These are phyloP conservation scores for Drosophila nigrodunni DNA, from an alignment of 1,140 invertebrate genomes.

Conservation along the genomic window DNA sequence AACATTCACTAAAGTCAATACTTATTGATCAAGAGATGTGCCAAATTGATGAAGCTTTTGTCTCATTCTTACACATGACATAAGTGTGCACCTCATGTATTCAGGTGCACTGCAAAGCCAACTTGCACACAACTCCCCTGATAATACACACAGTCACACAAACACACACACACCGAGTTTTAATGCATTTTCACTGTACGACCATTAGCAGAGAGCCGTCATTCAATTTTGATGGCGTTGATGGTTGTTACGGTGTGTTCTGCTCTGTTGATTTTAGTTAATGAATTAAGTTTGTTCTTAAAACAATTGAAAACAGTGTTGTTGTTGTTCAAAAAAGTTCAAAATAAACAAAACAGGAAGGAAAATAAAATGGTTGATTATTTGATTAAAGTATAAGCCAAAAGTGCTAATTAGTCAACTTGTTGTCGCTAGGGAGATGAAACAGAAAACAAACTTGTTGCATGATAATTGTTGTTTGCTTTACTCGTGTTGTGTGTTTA, in stretches of 20 bases:
- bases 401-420: conserved; percentile 20
- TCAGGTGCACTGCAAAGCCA: conserved; percentile 26
- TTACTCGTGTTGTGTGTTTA: too few relatives aligned
- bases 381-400: conserved; percentile 18
- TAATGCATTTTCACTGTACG: conserved; percentile 67
- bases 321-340: background rate
- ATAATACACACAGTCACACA: background rate
- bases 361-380: conserved; percentile 9
- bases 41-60: background rate
- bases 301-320: conserved; percentile 21
- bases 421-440: background rate
- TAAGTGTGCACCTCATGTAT: background rate
- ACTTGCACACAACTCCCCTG: conserved; percentile 12
- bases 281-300: conserved; percentile 69
- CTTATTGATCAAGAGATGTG: background rate
- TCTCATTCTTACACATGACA: background rate
- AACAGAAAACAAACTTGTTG: background rate
- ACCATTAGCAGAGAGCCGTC: conserved; percentile 1
- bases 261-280: conserved; percentile 59
- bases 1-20: too few relatives aligned
- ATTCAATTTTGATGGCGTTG: background rate
- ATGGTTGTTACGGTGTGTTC: background rate
- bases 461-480: background rate
- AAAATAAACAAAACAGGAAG: conserved; percentile 11
- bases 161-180: conserved; percentile 18